Evolutionary conservation across 2,888 invertebrate species (phyloP), one percentile per base, ranked within the genome.

Genomic region (Lasioglossum morio): DNA sequence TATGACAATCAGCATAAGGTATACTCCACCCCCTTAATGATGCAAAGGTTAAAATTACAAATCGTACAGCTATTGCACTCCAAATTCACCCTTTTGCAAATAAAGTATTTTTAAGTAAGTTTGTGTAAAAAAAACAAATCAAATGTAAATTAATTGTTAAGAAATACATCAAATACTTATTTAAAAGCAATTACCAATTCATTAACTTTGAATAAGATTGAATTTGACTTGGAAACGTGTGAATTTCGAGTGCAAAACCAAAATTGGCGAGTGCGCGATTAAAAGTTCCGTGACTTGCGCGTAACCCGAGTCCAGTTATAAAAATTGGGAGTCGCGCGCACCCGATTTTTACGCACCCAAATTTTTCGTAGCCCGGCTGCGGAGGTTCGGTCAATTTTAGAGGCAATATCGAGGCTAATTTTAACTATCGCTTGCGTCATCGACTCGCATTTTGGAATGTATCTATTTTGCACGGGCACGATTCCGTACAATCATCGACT

Each of bases 391-490:
- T 88, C 85, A 85, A 91, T 90, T 88, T 90, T 89, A 85, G 90
- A 86, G 80, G 48, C 76, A 77, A 89, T 91, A 90, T 90, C 82
- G 87, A 82, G 87, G 84, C 90, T 89, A 89, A 91, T 83, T 90
- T 90, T 91, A 89, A 34, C 27, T 37, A 46, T 74, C 80, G 27
- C 57, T 87, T 89, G 63, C 89, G 85, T 91, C 89, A 88, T 73
- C 73, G 60, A 14, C 70, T 27, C 40, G 46, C 66, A 72, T 43
- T 53, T 82, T 87, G 78, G 82, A 84, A 72, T 75, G 46, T 81
- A 74, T 76, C 77, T 81, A 74, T 87, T 84, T 79, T 60, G 72
- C 76, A 63, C 34, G 30, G 57, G 16, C 30, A 23, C 57, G 8
- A n/a, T 19, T 27, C 75, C 60, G 34, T 48, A n/a, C 60, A 63